Evolutionary conservation across 2,113 vertebrate genomes (phyloP), one percentile per base, ranked within the genome.

Genomic region (Hirundichthys speculiger): DNA sequence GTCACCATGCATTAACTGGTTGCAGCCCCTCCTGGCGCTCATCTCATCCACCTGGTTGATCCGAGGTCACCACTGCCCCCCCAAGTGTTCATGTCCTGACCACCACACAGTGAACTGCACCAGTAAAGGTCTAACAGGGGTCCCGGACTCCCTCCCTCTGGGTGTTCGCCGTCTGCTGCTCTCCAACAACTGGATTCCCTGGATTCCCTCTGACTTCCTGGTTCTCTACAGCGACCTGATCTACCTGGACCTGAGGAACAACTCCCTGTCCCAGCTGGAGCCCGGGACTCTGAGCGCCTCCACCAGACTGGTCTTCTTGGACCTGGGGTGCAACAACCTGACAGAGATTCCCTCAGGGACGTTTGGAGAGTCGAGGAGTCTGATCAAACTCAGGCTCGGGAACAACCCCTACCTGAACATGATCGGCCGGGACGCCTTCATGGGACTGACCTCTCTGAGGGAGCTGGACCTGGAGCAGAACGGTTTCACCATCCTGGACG

Each of bases 221-320:
- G 91, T 96, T 63, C 94, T 96, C 70, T 95, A 96, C 74, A 95
- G 93, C 20, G 96, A 98, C 67, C 92, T 98, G 57, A 92, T 96
- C 20, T 97, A 96, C 86, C 77, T 98, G 90, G 95, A 98, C 90
- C 92, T 97, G 78, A 89, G 94, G 79, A 97, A 98, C 79, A 98
- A 96, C 86, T 94, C 94, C 5, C 91, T 97, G 59, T 93, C 93
- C 49, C 82, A 88, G 48, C 89, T 98, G 84, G 93, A 94, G 76
- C 94, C 93, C 43, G 95, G 95, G 45, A 95, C 95, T 43, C 94
- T 97, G 80, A 93, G 91, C 83, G 93, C 93, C 50, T 95, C 94
- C 5, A 93, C 93, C 67, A 94, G 94, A 78, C 92, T 98, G 61
- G 94, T 96, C 43, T 96, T 94, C 69, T 85, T 98, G 49, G 96